Percentiles rank a stretch among this genome's conserved stretches.
phyloP scores from a whole-genome alignment of 2,113 vertebrate genomes.

The Siphamia tubifer region DNA sequence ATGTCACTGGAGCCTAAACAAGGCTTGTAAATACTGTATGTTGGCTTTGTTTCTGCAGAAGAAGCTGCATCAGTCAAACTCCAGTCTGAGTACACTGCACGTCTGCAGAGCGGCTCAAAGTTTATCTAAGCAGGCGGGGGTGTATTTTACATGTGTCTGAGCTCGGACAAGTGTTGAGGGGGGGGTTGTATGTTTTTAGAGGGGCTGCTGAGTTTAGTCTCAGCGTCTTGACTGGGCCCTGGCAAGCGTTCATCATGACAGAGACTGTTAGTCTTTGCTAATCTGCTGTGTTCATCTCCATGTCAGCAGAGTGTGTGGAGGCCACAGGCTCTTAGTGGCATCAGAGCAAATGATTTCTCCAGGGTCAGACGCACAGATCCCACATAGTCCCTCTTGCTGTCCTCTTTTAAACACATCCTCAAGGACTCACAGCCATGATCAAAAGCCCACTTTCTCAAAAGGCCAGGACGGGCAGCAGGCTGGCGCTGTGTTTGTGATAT shows the following conservation, averaged over 20 bases:
- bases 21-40: slow-evolving; percentile 7
- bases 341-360: slow-evolving; percentile 71
- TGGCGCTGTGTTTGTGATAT: slow-evolving; percentile 5
- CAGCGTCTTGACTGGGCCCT: slow-evolving; percentile 53
- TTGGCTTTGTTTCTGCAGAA: slow-evolving; percentile 24
- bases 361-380: slow-evolving; percentile 61
- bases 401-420: slow-evolving; percentile 36
- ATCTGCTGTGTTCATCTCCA: slow-evolving; percentile 73
- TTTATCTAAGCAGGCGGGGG: slow-evolving; percentile 48
- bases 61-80: slow-evolving; percentile 44
- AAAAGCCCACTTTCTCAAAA: slow-evolving; percentile 26
- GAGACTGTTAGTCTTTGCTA: slow-evolving; percentile 77
- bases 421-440: slow-evolving; percentile 29
- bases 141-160: slow-evolving; percentile 39
- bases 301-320: slow-evolving; percentile 42
- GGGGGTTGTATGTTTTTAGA: slow-evolving; percentile 70
- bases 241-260: slow-evolving; percentile 77
- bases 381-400: slow-evolving; percentile 56
- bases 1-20: slow-evolving; percentile 24
- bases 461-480: slow-evolving; percentile 8
- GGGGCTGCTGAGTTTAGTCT: slow-evolving; percentile 70
- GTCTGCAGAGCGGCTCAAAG: slow-evolving; percentile 41
- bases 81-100: slow-evolving; percentile 22
- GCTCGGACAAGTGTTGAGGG: slow-evolving; percentile 43
- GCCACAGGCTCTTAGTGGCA: slow-evolving; percentile 41